A percentile compares a stretch with the other conserved stretches of the same genome.
Conservation (phyloP, 2,888 invertebrate species). For the Baronia brevicornis region DNA sequence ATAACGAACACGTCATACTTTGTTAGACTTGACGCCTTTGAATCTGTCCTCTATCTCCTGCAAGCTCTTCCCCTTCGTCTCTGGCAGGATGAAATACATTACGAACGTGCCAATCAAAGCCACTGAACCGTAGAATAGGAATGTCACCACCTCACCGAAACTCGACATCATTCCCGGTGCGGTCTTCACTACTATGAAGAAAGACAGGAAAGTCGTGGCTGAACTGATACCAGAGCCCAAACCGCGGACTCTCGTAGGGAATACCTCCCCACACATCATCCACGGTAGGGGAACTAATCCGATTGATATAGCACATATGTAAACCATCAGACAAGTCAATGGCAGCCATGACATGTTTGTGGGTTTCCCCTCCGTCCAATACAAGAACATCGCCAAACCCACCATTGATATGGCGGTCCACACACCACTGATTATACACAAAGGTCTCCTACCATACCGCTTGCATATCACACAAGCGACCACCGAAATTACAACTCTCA, state of each 20-base stretch:
- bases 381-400: constrained; percentile 66
- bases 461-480: constrained; percentile 78
- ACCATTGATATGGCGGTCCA: constrained; percentile 78
- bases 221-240: constrained; percentile 80
- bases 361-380: constrained; percentile 38
- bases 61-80: constrained; percentile 81
- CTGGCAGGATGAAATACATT: constrained; percentile 78
- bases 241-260: constrained; percentile 77
- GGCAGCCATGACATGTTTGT: constrained; percentile 67
- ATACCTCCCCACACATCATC: constrained; percentile 85
- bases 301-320: constrained; percentile 76
- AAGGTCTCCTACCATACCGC: constrained; percentile 76
- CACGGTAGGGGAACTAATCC: constrained; percentile 82
- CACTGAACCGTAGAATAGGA: constrained; percentile 76
- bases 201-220: constrained; percentile 77
- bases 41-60: constrained; percentile 80
- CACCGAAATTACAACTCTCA: constrained; percentile 77
- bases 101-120: constrained; percentile 75
- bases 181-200: constrained; percentile 80
- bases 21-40: constrained; percentile 40
- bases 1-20: constrained; percentile 29
- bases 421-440: constrained; percentile 79
- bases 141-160: constrained; percentile 78
- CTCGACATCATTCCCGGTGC: constrained; percentile 76
- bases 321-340: constrained; percentile 68